Evolutionary conservation across 1,140 invertebrate genomes (phyloP), one percentile per base, ranked within the genome.

Genomic region (Drosophila serrata): DNA sequence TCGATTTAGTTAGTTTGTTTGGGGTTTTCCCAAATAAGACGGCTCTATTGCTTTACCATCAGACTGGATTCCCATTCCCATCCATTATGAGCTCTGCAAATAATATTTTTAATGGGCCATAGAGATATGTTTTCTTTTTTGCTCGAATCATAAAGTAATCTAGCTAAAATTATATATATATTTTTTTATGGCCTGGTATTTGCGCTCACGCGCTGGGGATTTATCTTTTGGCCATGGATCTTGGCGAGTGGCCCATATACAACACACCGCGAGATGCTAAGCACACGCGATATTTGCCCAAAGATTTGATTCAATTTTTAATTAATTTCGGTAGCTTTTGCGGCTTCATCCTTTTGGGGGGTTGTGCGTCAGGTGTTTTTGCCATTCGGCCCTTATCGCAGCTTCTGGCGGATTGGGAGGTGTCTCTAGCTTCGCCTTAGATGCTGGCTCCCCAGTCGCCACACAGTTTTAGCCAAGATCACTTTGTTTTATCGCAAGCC

Each of bases 391-490:
- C 81, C 68, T 90, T 88, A 88, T 88, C 85, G 76, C 70, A 60
- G 69, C 59, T 73, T 70, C 45, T 59, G 43, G 40, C 69, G 64
- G 76, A 58, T 53, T 49, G 65, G 40, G 13, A 46, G 65, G 79
- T 65, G 61, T 63, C 53, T 53, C 8, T 75, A 53, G 53, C 33
- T 19, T 13, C 42, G 29, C 37, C 31, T 51, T n/a, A 27, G 69
- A 85, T 55, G 81, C 81, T 84, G 64, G 40, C 65, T 60, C 42
- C 27, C 65, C 81, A 88, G 85, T 88, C 80, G 69, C 46, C 75
- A 45, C 55, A 51, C 55, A 72, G 75, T 90, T 81, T 79, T 88
- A 75, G 77, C 74, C 85, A 85, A 70, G 85, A 75, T 81, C 85
- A 60, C 77, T 70, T 84, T 78, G 77, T 69, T 62, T 67, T 75